Percentiles rank a stretch among this genome's conserved stretches.
Evolutionary conservation across 2,113 vertebrate genomes (phyloP).

Genomic region (Charadrius vociferus): DNA sequence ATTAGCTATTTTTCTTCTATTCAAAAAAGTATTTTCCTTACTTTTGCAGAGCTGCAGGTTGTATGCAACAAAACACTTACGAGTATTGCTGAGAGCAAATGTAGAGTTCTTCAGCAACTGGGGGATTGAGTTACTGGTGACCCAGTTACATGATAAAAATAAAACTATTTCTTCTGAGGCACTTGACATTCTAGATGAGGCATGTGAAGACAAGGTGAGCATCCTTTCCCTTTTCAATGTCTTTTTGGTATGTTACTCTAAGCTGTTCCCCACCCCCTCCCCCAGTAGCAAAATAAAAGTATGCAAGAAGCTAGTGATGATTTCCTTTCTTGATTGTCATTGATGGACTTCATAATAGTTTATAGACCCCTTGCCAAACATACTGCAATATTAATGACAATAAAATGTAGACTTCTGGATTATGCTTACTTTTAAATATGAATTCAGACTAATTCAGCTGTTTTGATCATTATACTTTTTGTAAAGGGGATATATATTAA

Average conservation of each 20-base stretch:
- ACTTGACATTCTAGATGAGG: conserved; percentile 96
- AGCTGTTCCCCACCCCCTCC: not conserved
- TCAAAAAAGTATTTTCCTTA: not conserved
- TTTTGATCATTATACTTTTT: not conserved
- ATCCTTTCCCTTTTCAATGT: not conserved
- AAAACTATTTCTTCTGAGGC: conserved; percentile 95
- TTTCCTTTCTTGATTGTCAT: not conserved
- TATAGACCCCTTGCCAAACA: not conserved
- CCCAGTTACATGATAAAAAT: conserved; percentile 97
- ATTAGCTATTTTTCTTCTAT: not conserved
- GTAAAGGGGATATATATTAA: not conserved
- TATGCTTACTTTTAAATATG: not conserved
- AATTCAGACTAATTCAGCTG: not conserved
- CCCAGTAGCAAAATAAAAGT: not conserved
- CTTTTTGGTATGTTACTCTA: not conserved
- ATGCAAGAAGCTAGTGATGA: not conserved
- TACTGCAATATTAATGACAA: not conserved
- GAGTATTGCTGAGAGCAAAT: conserved; percentile 92
- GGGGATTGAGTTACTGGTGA: conserved; percentile 97
- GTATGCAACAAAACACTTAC: conserved; percentile 94
- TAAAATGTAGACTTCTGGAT: not conserved
- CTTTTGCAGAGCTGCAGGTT: conserved; percentile 86
- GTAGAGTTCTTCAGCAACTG: conserved; percentile 99
- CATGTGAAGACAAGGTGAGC: conserved; percentile 96
- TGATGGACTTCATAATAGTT: not conserved